Percentiles rank a stretch among this genome's conserved stretches.
Evolutionary conservation across 92 coral and sea anemone species (phyloP).

Genomic region (Hydrozoanthus gracilis): DNA sequence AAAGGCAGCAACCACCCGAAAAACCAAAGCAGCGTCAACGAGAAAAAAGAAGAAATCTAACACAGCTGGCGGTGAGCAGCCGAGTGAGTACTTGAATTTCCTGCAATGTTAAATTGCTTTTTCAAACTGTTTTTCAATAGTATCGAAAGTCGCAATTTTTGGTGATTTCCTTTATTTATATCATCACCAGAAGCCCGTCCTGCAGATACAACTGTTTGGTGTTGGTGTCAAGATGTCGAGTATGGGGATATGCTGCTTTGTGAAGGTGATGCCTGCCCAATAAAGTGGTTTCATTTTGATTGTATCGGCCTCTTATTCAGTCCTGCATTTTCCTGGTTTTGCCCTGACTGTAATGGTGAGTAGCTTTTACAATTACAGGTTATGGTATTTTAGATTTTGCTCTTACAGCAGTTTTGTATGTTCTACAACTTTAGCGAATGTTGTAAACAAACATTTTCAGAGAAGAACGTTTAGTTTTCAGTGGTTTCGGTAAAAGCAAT

Average conservation of each 20-base stretch:
- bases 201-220: constrained; percentile 54
- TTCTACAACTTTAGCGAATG: constrained; percentile 55
- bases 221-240: constrained; percentile 61
- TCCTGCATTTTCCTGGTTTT: constrained; percentile 63
- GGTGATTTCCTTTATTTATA: constrained; percentile 19
- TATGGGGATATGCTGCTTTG: constrained; percentile 60
- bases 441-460: constrained; percentile 57
- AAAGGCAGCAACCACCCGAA: constrained; percentile 56
- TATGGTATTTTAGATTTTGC: constrained; percentile 58
- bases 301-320: constrained; percentile 63
- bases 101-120: constrained; percentile 30
- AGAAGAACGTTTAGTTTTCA: constrained; percentile 53
- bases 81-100: constrained; percentile 37
- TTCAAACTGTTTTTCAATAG: constrained; percentile 15
- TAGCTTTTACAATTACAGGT: constrained; percentile 40
- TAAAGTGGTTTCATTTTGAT: constrained; percentile 64
- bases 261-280: constrained; percentile 58
- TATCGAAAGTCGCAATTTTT: constrained; percentile 41
- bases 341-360: constrained; percentile 65
- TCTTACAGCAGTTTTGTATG: constrained; percentile 56
- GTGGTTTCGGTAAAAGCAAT: constrained; percentile 54
- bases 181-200: constrained; percentile 49
- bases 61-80: constrained; percentile 51
- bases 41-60: constrained; percentile 48
- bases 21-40: constrained; percentile 44